Conservation (phyloP, 2,113 vertebrate species). For the Ranitomeya variabilis region DNA sequence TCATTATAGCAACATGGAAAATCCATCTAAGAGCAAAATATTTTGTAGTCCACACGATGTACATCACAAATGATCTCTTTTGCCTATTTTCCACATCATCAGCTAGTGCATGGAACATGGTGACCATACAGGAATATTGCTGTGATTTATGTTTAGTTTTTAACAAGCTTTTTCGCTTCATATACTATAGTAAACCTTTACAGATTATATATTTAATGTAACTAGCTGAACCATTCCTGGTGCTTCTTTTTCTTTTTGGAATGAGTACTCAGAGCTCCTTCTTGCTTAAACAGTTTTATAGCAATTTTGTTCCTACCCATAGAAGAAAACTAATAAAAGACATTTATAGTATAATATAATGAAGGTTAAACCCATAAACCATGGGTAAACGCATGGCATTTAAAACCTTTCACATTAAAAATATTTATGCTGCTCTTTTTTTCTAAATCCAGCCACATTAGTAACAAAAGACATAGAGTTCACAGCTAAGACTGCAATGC, state of each 20-base stretch:
- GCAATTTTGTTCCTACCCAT: conserved; percentile 23
- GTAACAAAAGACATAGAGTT: conserved; percentile 1
- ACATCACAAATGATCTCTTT: not conserved
- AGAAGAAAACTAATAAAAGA: conserved; percentile 41
- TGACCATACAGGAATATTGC: not conserved
- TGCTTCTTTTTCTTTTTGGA: conserved; percentile 2
- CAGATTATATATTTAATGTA: conserved; percentile 16
- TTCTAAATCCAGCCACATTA: conserved; percentile 33
- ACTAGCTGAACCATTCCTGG: conserved; percentile 8
- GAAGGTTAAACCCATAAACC: conserved; percentile 51
- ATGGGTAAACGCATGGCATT: conserved; percentile 50
- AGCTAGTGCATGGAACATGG: not conserved
- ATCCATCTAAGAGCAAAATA: not conserved
- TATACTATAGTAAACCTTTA: conserved; percentile 23
- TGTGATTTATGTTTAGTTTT: conserved; percentile 6
- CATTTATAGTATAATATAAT: conserved; percentile 49
- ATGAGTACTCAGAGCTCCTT: not conserved
- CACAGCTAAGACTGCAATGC: conserved; percentile 14
- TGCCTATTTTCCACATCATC: not conserved
- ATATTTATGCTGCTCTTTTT: conserved; percentile 47
- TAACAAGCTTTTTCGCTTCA: conserved; percentile 17
- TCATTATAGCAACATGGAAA: not conserved
- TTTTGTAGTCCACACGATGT: not conserved
- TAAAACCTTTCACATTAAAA: conserved; percentile 50
- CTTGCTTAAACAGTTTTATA: conserved; percentile 35